Percentiles rank a stretch among this genome's conserved stretches.
Evolutionary conservation across 2,888 invertebrate genomes (phyloP).

Genomic region (Zootermopsis nevadensis): DNA sequence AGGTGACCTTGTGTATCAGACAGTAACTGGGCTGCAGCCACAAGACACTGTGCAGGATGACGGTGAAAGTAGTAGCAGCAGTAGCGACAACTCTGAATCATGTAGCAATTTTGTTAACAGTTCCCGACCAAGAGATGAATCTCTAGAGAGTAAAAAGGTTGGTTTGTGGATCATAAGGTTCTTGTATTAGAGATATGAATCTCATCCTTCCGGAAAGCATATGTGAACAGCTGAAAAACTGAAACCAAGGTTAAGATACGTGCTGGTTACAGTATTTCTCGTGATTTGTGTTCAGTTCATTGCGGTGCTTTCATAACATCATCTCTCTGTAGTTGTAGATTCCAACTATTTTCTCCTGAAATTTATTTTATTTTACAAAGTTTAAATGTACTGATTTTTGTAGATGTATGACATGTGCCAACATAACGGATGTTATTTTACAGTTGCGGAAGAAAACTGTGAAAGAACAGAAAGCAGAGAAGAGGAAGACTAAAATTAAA

Average conservation of each 20-base stretch:
- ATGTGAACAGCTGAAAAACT: no score
- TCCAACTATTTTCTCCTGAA: no score
- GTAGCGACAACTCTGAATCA: constrained; percentile 57
- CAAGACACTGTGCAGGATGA: constrained; percentile 59
- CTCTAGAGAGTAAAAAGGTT: constrained; percentile 63
- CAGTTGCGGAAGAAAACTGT: constrained; percentile 86
- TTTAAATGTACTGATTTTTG: no score
- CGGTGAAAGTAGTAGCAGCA: constrained; percentile 47
- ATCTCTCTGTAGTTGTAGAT: no score
- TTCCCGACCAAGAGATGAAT: constrained; percentile 63
- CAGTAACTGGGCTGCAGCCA: constrained; percentile 83
- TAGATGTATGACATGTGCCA: background rate
- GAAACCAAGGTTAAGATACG: no score
- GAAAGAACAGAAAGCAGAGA: constrained; percentile 89
- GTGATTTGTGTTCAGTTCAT: no score
- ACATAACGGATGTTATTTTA: background rate
- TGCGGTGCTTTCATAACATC: no score
- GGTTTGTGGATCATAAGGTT: background rate
- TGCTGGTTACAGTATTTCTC: no score
- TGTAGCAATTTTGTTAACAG: constrained; percentile 57
- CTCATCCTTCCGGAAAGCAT: background rate
- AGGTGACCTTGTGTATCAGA: constrained; percentile 84
- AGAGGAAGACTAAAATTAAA: constrained; percentile 87
- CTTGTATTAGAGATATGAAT: background rate
- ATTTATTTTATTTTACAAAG: no score